phyloP scores from a whole-genome alignment of 1,140 invertebrate species.

The Bradynema listronoti region DNA sequence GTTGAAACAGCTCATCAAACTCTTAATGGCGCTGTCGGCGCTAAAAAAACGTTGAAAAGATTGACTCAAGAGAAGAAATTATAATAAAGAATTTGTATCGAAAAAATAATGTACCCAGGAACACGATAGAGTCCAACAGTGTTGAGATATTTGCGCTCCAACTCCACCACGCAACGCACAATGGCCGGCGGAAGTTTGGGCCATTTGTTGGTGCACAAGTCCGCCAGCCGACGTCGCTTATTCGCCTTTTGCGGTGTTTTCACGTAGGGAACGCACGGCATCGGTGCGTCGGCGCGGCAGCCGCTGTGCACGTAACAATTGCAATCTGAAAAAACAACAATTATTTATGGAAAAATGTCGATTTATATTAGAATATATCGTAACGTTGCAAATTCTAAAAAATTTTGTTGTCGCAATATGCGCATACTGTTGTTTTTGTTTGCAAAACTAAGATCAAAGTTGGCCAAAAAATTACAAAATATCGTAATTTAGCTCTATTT shows the following conservation, averaged over 20 bases:
- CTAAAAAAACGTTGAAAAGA: no score
- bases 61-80: no score
- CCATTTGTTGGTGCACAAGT: constrained; percentile 64
- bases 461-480: no score
- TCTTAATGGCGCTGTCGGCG: constrained; percentile 2
- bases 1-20: constrained; percentile 9
- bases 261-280: constrained; percentile 29
- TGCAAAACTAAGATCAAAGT: no score
- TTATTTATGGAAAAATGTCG: no score
- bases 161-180: constrained; percentile 85
- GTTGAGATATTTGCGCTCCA: constrained; percentile 73
- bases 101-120: constrained; percentile 68
- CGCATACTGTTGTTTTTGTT: no score
- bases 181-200: constrained; percentile 87
- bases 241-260: constrained; percentile 16
- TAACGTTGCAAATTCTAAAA: no score
- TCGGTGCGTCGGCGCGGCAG: constrained; percentile 19
- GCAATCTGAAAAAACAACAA: constrained; percentile 32
- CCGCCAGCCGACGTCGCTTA: constrained; percentile 10
- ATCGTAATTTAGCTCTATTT: no score
- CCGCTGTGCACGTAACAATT: constrained; percentile 18
- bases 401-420: no score
- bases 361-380: no score
- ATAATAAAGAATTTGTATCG: neutral
- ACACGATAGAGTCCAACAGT: constrained; percentile 84